A percentile compares a stretch with the other conserved stretches of the same genome.
Evolutionary conservation across 2,797 vertebrate species (phyloP).

Genomic region (Melanotaenia maccullochi): DNA sequence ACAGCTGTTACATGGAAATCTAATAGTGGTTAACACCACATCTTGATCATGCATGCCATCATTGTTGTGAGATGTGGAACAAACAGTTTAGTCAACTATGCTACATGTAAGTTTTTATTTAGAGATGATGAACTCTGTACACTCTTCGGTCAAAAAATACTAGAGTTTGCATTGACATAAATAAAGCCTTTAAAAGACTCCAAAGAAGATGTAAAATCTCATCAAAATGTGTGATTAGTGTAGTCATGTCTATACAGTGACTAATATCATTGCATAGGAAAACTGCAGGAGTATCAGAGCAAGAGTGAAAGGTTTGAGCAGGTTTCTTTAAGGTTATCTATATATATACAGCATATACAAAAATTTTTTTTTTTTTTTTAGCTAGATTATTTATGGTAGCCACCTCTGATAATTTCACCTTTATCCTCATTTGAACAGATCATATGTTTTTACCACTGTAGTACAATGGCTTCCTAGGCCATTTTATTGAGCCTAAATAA

Average conservation of each 20-base stretch:
- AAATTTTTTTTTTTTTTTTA: too few relatives aligned
- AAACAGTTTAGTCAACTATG: neutral
- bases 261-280: neutral
- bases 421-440: too few relatives aligned
- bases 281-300: neutral
- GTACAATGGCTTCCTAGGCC: too few relatives aligned
- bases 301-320: neutral
- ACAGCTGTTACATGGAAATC: constrained; percentile 36
- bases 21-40: constrained; percentile 38
- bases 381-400: too few relatives aligned
- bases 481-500: too few relatives aligned
- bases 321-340: neutral
- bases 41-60: neutral
- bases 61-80: constrained; percentile 7
- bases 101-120: neutral
- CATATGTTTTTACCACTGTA: too few relatives aligned
- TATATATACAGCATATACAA: too few relatives aligned
- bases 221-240: neutral
- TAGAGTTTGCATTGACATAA: neutral
- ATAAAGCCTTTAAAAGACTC: neutral
- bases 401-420: too few relatives aligned
- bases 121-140: neutral
- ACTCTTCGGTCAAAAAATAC: neutral
- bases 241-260: neutral
- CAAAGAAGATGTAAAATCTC: neutral